Evolutionary conservation across 2,888 invertebrate genomes (phyloP).

Genomic region (Chloromyia formosa): DNA sequence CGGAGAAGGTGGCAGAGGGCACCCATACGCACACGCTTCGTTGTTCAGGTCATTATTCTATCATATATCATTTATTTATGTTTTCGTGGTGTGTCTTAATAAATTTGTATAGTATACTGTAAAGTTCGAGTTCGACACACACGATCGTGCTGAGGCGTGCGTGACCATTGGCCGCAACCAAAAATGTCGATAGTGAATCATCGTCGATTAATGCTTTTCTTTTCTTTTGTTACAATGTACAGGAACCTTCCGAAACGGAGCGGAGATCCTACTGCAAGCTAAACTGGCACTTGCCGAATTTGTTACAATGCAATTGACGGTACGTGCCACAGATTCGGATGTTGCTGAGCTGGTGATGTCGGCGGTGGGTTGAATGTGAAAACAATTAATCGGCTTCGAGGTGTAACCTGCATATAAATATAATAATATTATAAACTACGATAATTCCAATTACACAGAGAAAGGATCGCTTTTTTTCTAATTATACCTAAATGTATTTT

Average conservation of each 20-base stretch:
- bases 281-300: slow-evolving; percentile 78
- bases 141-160: too few relatives aligned
- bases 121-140: too few relatives aligned
- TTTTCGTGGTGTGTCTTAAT: too few relatives aligned
- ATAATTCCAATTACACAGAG: neutral
- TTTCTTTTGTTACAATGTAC: neutral
- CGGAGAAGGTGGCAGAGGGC: slow-evolving; percentile 84
- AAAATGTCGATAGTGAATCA: too few relatives aligned
- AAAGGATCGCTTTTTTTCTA: too few relatives aligned
- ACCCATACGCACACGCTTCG: slow-evolving; percentile 82
- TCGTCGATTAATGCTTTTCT: too few relatives aligned
- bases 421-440: neutral
- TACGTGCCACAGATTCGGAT: slow-evolving; percentile 84
- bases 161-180: too few relatives aligned
- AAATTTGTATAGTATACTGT: too few relatives aligned
- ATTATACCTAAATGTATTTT: too few relatives aligned
- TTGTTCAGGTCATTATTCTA: slow-evolving; percentile 72
- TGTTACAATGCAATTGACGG: slow-evolving; percentile 94
- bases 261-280: slow-evolving; percentile 86
- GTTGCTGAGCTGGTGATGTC: slow-evolving; percentile 88
- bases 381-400: too few relatives aligned
- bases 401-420: neutral
- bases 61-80: neutral
- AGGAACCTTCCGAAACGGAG: slow-evolving; percentile 90
- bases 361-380: slow-evolving; percentile 80